These are phyloP conservation scores for Podargus strigoides DNA, from an alignment of 2,797 vertebrate species.

Conservation along the genomic window DNA sequence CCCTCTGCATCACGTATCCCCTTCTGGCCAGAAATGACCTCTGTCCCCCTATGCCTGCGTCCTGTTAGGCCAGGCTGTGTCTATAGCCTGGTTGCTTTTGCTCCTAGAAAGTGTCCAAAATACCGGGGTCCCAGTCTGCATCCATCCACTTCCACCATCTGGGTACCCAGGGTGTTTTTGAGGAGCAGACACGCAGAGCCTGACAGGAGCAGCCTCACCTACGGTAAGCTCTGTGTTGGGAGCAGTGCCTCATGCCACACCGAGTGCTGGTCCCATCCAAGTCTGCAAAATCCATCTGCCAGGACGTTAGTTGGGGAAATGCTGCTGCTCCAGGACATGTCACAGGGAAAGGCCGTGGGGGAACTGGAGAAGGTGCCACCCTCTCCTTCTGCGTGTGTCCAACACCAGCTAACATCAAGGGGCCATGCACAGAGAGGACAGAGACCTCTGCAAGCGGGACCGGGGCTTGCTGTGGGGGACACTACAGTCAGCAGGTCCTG, in stretches of 20 bases:
- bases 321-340: background rate
- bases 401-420: background rate
- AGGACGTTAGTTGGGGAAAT: accelerated
- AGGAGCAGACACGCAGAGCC: background rate
- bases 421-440: background rate
- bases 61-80: background rate
- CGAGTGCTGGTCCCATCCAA: background rate
- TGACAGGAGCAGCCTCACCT: background rate
- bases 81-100: background rate
- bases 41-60: background rate
- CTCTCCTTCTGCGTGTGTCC: background rate
- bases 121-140: background rate
- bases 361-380: background rate
- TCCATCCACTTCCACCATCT: background rate
- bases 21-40: background rate
- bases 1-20: background rate
- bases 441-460: background rate
- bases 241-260: accelerated
- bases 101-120: background rate
- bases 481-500: background rate
- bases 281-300: background rate
- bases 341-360: background rate
- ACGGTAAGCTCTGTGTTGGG: accelerated
- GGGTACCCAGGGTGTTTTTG: background rate
- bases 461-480: background rate